These are phyloP conservation scores for Trogon melanurus DNA, from an alignment of 2,113 vertebrate species.

Conservation along the genomic window DNA sequence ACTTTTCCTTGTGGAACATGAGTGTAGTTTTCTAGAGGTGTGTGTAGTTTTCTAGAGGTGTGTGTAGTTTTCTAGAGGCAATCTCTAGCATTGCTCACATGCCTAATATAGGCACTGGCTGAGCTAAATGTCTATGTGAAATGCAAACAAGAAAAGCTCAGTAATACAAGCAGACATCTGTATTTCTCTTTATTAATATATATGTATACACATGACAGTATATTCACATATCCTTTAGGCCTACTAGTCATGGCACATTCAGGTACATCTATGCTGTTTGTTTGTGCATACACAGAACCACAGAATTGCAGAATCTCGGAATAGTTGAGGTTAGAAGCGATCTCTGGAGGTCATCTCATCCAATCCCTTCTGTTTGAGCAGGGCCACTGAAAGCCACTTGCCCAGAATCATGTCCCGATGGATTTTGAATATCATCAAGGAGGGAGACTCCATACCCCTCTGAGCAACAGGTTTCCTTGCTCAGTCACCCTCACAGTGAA, in stretches of 20 bases:
- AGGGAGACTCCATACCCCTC: background rate
- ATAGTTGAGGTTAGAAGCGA: background rate
- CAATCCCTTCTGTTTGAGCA: background rate
- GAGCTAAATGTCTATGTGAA: background rate
- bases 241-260: background rate
- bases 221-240: background rate
- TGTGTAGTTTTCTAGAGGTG: too few species aligned
- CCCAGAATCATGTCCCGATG: background rate
- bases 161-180: background rate
- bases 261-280: background rate
- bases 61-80: background rate
- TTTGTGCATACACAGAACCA: background rate
- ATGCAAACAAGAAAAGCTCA: background rate
- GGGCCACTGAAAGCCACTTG: background rate
- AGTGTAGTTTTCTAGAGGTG: background rate
- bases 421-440: background rate
- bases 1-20: background rate
- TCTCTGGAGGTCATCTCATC: background rate
- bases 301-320: background rate
- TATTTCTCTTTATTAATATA: background rate
- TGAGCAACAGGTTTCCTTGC: background rate
- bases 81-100: background rate
- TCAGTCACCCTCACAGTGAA: background rate
- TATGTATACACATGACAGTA: background rate
- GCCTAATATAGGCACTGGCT: background rate